phyloP scores from a whole-genome alignment of 1,140 invertebrate species.

The Caerostris darwini region DNA sequence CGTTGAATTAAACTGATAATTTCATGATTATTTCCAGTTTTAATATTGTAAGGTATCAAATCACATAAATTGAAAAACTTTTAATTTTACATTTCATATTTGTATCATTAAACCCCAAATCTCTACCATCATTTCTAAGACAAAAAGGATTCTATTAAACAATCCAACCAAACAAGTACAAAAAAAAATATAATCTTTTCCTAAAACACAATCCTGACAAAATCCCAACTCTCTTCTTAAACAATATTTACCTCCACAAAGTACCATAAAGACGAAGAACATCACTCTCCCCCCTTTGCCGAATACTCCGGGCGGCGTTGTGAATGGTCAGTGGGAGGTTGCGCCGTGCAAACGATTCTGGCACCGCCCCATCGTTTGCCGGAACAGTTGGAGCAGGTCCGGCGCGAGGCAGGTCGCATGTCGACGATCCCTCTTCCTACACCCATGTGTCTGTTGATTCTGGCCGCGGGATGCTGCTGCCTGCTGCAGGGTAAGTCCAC shows the following conservation, averaged over 20 bases:
- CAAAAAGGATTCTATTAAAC: too few species aligned
- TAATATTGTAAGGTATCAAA: too few species aligned
- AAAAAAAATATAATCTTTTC: neutral
- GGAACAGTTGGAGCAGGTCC: slow-evolving; percentile 5
- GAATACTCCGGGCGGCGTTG: neutral
- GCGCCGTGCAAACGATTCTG: slow-evolving; percentile 24
- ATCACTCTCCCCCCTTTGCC: neutral
- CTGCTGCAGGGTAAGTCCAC: slow-evolving; percentile 27
- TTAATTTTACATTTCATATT: too few species aligned
- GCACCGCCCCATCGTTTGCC: slow-evolving; percentile 31
- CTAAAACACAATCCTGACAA: neutral
- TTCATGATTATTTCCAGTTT: too few species aligned
- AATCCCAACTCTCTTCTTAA: neutral
- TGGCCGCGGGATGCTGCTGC: slow-evolving; percentile 12
- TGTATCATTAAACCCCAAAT: too few species aligned
- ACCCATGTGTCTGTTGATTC: slow-evolving; percentile 57
- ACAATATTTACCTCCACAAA: neutral
- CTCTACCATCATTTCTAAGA: too few species aligned
- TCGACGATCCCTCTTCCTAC: neutral
- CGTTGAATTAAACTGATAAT: too few species aligned
- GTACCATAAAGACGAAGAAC: neutral
- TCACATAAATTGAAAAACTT: too few species aligned
- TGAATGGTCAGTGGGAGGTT: slow-evolving; percentile 50
- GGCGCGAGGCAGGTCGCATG: slow-evolving; percentile 36
- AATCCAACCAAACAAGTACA: too few species aligned